Conservation (phyloP, 2,797 vertebrate genomes). For the Rhinatrema bivittatum region DNA sequence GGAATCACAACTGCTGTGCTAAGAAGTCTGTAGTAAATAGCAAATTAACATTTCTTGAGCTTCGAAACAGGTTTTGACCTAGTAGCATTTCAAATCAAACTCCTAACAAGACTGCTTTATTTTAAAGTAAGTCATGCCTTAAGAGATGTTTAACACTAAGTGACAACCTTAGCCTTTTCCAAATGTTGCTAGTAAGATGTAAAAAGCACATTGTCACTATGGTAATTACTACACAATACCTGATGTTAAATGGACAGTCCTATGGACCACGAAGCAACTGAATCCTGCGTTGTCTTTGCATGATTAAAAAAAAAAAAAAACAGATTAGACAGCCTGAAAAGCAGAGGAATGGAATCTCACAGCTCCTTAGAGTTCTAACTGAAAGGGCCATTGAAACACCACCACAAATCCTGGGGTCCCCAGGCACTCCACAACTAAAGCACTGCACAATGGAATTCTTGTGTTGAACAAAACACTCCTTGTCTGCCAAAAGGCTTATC, state of each 20-base stretch:
- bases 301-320: slow-evolving; percentile 84
- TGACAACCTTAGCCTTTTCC: slow-evolving; percentile 39
- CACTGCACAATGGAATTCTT: slow-evolving; percentile 77
- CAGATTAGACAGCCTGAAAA: slow-evolving; percentile 74
- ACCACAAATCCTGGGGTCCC: slow-evolving; percentile 78
- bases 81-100: slow-evolving; percentile 21
- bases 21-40: slow-evolving; percentile 7
- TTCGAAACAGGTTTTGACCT: slow-evolving; percentile 36
- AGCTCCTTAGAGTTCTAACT: slow-evolving; percentile 61
- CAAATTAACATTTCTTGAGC: slow-evolving; percentile 11
- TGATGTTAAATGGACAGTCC: slow-evolving; percentile 50
- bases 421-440: slow-evolving; percentile 77
- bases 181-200: slow-evolving; percentile 18
- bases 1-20: slow-evolving; percentile 17
- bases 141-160: slow-evolving; percentile 36
- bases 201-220: slow-evolving; percentile 47
- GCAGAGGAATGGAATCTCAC: slow-evolving; percentile 69
- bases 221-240: slow-evolving; percentile 52
- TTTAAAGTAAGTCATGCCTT: slow-evolving; percentile 37
- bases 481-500: slow-evolving; percentile 71
- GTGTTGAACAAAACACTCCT: slow-evolving; percentile 76
- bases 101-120: slow-evolving; percentile 16
- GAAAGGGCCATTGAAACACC: slow-evolving; percentile 76
- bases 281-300: slow-evolving; percentile 70
- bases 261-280: slow-evolving; percentile 55